Evolutionary conservation across 1,140 invertebrate species (phyloP).

Genomic region (Drosophila chauvacae): DNA sequence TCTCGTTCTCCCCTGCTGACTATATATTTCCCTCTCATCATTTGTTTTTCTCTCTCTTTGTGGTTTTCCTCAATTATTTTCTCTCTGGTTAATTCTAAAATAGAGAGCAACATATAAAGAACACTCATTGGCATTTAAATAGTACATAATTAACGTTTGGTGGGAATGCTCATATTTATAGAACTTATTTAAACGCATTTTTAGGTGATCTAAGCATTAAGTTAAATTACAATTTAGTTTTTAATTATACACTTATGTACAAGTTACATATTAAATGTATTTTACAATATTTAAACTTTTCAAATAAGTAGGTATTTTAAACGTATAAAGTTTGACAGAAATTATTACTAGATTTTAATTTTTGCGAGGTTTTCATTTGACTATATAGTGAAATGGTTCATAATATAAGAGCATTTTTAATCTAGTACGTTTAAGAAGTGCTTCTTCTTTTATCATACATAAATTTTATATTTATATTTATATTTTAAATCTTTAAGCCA

Average conservation of each 20-base stretch:
- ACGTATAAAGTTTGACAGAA: too few relatives aligned
- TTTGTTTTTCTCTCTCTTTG: conserved; percentile 2
- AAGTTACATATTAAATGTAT: not conserved
- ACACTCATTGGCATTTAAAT: conserved; percentile 15
- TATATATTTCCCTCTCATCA: not conserved
- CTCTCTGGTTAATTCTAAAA: conserved; percentile 5
- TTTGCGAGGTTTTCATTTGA: not conserved
- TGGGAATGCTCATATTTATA: not conserved
- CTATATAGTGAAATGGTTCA: not conserved
- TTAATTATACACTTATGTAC: too few relatives aligned
- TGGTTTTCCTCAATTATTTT: not conserved
- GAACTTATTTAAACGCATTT: not conserved
- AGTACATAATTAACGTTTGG: not conserved
- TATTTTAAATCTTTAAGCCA: not conserved
- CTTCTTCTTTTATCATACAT: not conserved
- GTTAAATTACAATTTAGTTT: not conserved
- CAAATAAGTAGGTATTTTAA: not conserved
- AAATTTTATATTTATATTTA: too few relatives aligned
- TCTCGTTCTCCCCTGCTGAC: not conserved
- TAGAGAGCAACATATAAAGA: not conserved
- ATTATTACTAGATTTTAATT: not conserved
- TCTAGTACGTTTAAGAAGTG: not conserved
- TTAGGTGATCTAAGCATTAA: not conserved
- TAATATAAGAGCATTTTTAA: too few relatives aligned
- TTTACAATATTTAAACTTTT: too few relatives aligned